A percentile compares a stretch with the other conserved stretches of the same genome.
Evolutionary conservation across 2,797 vertebrate genomes (phyloP).

Genomic region (Erethizon dorsatum): DNA sequence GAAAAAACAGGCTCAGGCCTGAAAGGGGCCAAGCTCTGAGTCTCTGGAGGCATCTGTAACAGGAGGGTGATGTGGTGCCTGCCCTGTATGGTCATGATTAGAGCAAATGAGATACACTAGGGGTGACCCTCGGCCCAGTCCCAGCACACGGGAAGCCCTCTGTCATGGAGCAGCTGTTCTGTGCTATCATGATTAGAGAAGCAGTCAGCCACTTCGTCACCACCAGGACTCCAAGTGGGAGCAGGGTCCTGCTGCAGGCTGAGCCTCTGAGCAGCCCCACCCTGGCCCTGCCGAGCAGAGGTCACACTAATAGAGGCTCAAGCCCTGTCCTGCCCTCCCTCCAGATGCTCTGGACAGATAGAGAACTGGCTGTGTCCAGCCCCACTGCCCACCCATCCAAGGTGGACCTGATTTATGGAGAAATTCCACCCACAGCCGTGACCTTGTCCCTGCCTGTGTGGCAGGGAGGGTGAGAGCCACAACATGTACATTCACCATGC

Average conservation of each 20-base stretch:
- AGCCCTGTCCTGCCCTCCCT: no score
- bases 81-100: background rate
- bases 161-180: background rate
- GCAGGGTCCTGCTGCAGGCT: rapidly evolving
- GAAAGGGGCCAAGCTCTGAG: background rate
- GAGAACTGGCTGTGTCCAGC: background rate
- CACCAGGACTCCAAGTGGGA: background rate
- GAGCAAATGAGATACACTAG: background rate
- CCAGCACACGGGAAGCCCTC: background rate
- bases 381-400: background rate
- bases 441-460: background rate
- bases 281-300: background rate
- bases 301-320: background rate
- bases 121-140: background rate
- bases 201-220: background rate
- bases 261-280: rapidly evolving
- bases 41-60: background rate
- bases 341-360: background rate
- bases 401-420: background rate
- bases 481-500: background rate
- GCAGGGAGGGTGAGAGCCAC: background rate
- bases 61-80: background rate
- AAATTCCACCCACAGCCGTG: background rate
- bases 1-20: background rate
- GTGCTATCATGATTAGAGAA: background rate